A percentile compares a stretch with the other conserved stretches of the same genome.
Conservation (phyloP, 2,113 vertebrate species). For the Circaetus cinerascens region DNA sequence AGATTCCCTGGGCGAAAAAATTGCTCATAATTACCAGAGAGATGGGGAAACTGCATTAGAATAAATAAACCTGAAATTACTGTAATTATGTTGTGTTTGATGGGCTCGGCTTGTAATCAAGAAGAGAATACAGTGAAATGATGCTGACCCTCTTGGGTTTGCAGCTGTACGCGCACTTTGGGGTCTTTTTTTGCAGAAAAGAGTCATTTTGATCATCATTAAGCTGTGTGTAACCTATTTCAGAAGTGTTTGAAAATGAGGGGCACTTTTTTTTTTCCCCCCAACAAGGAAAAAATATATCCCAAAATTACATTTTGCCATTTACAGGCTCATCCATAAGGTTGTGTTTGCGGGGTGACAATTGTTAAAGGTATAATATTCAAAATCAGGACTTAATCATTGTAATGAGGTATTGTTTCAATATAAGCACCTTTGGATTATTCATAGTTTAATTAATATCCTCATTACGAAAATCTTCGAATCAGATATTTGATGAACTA, state of each 20-base stretch:
- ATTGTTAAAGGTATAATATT: slow-evolving; percentile 79
- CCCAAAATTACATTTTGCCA: slow-evolving; percentile 80
- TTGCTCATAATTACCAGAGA: slow-evolving; percentile 99
- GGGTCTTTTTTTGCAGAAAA: slow-evolving; percentile 86
- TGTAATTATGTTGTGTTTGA: slow-evolving; percentile 99
- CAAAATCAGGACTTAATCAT: slow-evolving; percentile 81
- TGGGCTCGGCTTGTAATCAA: slow-evolving; percentile 99
- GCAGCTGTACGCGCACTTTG: slow-evolving; percentile 95
- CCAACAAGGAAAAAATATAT: slow-evolving; percentile 68
- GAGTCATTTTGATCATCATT: slow-evolving; percentile 87
- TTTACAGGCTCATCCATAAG: slow-evolving; percentile 73
- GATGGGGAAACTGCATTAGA: slow-evolving; percentile 99
- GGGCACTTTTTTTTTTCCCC: slow-evolving; percentile 65
- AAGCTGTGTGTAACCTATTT: slow-evolving; percentile 88
- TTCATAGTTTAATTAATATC: slow-evolving; percentile 85
- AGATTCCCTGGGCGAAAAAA: slow-evolving; percentile 99
- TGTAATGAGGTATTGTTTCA: slow-evolving; percentile 86
- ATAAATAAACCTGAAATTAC: slow-evolving; percentile 99
- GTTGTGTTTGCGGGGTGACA: slow-evolving; percentile 76
- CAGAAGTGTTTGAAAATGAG: slow-evolving; percentile 84
- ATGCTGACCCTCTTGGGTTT: slow-evolving; percentile 99
- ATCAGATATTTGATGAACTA: slow-evolving; percentile 82
- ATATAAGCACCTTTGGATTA: slow-evolving; percentile 83
- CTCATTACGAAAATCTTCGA: slow-evolving; percentile 82
- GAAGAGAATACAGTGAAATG: slow-evolving; percentile 99